phyloP scores from a whole-genome alignment of 2,113 vertebrate genomes.

The Pteruthius melanotis region DNA sequence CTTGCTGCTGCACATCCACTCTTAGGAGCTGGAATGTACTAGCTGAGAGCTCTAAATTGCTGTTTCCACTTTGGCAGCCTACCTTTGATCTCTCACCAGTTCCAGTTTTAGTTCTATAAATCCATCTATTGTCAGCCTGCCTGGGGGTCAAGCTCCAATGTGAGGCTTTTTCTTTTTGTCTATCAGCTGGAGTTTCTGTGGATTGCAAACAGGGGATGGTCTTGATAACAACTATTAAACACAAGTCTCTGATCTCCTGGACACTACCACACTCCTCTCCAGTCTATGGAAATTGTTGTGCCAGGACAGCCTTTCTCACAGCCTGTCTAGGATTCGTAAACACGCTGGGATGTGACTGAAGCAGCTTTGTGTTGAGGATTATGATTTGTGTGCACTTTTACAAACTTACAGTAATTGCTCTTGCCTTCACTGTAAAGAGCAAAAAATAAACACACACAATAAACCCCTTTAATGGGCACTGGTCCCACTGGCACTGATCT shows the following conservation, averaged over 20 bases:
- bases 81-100: neutral
- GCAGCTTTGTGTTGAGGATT: conserved; percentile 46
- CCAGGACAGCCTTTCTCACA: conserved; percentile 48
- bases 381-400: conserved; percentile 47
- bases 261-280: neutral
- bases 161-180: neutral
- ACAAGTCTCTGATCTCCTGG: neutral
- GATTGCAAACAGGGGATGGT: neutral
- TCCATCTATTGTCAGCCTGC: neutral
- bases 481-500: conserved; percentile 60
- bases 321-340: neutral
- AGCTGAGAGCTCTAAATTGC: neutral
- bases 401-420: conserved; percentile 64
- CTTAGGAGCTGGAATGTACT: neutral
- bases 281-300: neutral
- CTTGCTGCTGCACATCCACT: neutral
- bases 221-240: neutral
- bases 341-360: conserved; percentile 4
- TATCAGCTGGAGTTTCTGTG: neutral
- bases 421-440: conserved; percentile 60
- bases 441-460: conserved; percentile 58
- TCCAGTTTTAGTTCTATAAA: neutral
- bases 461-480: conserved; percentile 38
- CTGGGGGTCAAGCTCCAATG: neutral
- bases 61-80: neutral